Conservation (phyloP, 2,888 invertebrate species). For the Dyspetes luteomarginatus region DNA sequence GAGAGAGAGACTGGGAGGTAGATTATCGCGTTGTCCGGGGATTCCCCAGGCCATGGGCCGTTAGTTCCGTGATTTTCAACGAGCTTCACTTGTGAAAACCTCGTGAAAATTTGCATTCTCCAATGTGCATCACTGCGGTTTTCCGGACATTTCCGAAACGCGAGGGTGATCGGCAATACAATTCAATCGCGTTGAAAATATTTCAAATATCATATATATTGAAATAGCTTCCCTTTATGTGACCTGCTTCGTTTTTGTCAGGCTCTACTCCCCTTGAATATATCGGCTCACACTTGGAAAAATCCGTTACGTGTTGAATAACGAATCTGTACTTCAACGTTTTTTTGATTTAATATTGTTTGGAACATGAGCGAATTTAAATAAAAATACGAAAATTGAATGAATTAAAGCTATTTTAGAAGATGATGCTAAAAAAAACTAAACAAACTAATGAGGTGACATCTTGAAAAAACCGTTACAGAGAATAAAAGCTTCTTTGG, state of each 20-base stretch:
- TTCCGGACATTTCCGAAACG: not conserved
- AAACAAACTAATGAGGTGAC: too few species aligned
- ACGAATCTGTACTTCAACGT: too few species aligned
- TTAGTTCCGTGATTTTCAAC: conserved; percentile 44
- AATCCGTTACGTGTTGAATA: too few species aligned
- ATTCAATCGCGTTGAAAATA: conserved; percentile 22
- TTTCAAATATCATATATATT: conserved; percentile 2
- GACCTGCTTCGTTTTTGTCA: not conserved
- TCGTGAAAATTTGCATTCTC: conserved; percentile 6
- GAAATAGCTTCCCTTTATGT: not conserved
- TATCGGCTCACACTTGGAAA: conserved; percentile 12
- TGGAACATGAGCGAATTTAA: not conserved
- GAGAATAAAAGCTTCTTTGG: too few species aligned
- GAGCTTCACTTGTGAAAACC: conserved; percentile 22
- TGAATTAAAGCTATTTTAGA: not conserved
- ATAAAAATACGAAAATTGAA: not conserved
- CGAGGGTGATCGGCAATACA: not conserved
- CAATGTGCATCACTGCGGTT: not conserved
- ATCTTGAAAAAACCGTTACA: too few species aligned
- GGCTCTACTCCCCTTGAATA: not conserved
- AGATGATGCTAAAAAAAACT: too few species aligned
- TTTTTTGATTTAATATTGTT: not conserved
- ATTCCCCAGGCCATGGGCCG: conserved; percentile 24
- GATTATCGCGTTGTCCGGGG: conserved; percentile 44
- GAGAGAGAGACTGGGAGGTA: conserved; percentile 25